phyloP scores from a whole-genome alignment of 2,888 invertebrate genomes.

The Trachelus stipa region DNA sequence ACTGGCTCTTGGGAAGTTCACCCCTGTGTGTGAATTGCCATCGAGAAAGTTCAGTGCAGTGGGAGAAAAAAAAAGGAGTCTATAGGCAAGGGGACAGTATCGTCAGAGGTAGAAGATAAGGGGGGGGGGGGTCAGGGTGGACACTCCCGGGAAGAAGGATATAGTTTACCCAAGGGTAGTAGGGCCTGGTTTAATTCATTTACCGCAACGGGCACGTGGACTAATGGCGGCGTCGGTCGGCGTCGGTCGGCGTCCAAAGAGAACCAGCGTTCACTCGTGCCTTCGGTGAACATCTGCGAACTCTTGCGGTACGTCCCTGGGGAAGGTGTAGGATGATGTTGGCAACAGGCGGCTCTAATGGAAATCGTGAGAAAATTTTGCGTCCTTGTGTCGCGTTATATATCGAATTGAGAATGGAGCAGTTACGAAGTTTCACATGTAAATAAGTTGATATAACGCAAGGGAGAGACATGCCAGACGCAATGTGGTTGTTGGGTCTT shows the following conservation, averaged over 20 bases:
- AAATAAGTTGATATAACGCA: background rate
- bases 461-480: background rate
- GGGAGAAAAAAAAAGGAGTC: background rate
- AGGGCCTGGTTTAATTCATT: constrained; percentile 47
- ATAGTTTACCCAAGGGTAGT: constrained; percentile 16
- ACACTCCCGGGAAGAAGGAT: background rate
- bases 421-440: background rate
- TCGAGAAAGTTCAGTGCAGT: background rate
- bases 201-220: constrained; percentile 36
- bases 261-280: constrained; percentile 28
- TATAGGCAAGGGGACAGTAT: background rate
- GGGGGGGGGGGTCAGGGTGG: background rate
- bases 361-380: constrained; percentile 35
- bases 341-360: constrained; percentile 13
- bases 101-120: background rate
- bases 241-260: constrained; percentile 25
- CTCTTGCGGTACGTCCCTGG: constrained; percentile 38
- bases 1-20: background rate
- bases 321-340: constrained; percentile 35
- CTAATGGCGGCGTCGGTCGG: constrained; percentile 24
- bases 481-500: constrained; percentile 24
- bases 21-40: background rate
- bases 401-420: background rate
- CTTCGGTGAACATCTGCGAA: constrained; percentile 53
- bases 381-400: background rate